Conservation (phyloP, 1,140 invertebrate genomes). For the Panagrolaimus sp. region DNA sequence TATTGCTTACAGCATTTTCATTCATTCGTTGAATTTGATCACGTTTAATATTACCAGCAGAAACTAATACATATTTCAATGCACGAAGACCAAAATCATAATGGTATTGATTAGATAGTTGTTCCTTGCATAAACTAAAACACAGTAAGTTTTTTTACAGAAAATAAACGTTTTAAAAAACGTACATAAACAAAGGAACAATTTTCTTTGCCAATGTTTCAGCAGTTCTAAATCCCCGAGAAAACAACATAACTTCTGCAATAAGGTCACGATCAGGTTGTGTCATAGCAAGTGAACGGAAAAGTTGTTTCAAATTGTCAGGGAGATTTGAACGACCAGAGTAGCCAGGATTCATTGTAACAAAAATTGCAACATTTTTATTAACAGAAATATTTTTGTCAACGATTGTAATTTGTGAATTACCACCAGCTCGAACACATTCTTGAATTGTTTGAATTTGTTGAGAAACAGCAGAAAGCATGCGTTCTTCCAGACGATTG, state of each 20-base stretch:
- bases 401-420: conserved; percentile 75
- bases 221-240: conserved; percentile 92
- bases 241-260: conserved; percentile 78
- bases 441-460: conserved; percentile 99
- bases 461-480: conserved; percentile 97
- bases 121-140: conserved; percentile 86
- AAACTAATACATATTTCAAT: conserved; percentile 91
- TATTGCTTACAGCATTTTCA: conserved; percentile 30
- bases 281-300: conserved; percentile 96
- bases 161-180: conserved; percentile 15
- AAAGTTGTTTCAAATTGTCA: conserved; percentile 97
- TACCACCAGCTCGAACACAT: conserved; percentile 65
- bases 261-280: conserved; percentile 94
- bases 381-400: conserved; percentile 94
- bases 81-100: conserved; percentile 94
- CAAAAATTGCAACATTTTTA: conserved; percentile 99
- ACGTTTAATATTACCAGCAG: conserved; percentile 95
- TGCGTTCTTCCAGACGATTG: conserved; percentile 95
- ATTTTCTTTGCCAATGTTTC: conserved; percentile 97
- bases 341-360: conserved; percentile 99
- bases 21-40: conserved; percentile 73
- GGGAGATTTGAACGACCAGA: conserved; percentile 96
- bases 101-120: conserved; percentile 95
- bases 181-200: conserved; percentile 95
- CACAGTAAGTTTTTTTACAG: not conserved